Base-by-base conservation (phyloP, 2,113 vertebrate species). In the Himantopus leucocephalus region DNA sequence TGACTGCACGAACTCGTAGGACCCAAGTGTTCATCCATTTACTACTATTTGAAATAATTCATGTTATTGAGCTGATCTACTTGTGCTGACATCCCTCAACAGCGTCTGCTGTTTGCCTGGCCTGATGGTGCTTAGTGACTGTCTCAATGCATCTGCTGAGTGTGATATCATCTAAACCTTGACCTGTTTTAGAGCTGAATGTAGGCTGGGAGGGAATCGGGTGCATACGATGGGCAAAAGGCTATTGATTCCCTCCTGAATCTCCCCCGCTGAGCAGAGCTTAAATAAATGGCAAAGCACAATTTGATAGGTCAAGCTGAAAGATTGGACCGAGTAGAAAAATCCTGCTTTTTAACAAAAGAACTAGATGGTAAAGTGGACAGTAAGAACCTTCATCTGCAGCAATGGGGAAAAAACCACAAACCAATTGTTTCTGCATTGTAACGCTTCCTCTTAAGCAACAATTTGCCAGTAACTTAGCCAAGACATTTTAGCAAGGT, bases 371-470 rank as follows among this genome's bases (percentile, higher is more conserved):
- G 20, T 64, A 55, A 80, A 88, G 22, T 32, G 32, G 27, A 48
- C 15, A 85, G 85, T 88, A 82, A 79, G 95, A 88, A 67, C 11
- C 10, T 64, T 55, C 21, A 37, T 32, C 30, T 77, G 30, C 52
- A 47, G 90, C 37, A 81, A 39, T 16, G 18, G 41, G n/a, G 43
- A 7, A 3, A 27, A 41, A 41, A 48, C 14, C 85, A 64, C 53
- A 55, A 83, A 82, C 26, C 45, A 78, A n/a, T 66, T 72, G 45
- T 72, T 96, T 88, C 92, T 93, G 56, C 23, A 10, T 79, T 93
- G 85, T 79, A 87, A 88, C 75, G 70, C 22, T 90, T 94, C 91
- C 96, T 79, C 68, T 92, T 90, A 92, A 83, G 91, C 50, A 94
- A 95, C 0, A 1, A 73, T 91, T 93, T 88, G 75, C 84, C 72